These are phyloP conservation scores for Eristalis tenax DNA, from an alignment of 2,888 invertebrate species.

Conservation along the genomic window DNA sequence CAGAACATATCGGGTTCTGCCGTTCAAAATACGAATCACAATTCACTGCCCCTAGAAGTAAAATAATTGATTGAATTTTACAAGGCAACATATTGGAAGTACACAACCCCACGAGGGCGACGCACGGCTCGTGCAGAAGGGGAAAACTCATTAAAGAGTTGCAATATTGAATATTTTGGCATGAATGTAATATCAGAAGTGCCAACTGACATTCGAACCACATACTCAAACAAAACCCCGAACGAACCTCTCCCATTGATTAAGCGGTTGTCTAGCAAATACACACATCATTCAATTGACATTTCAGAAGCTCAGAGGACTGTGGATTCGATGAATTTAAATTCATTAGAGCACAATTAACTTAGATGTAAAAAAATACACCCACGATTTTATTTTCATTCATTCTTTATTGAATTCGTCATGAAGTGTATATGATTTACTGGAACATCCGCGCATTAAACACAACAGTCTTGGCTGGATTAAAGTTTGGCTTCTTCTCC, in stretches of 20 bases:
- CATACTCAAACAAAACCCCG: background rate
- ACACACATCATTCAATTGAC: background rate
- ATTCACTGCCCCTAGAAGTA: background rate
- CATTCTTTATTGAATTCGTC: too few species aligned
- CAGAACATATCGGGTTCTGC: background rate
- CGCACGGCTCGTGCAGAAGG: background rate
- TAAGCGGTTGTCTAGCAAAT: background rate
- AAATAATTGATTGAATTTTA: background rate
- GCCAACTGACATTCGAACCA: background rate
- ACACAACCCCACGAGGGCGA: background rate
- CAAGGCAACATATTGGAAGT: background rate
- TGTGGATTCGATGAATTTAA: background rate
- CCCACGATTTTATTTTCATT: too few species aligned
- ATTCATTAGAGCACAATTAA: slow-evolving; percentile 3
- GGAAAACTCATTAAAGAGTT: background rate
- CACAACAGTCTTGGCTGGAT: too few species aligned
- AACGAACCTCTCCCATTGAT: background rate
- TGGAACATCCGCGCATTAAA: too few species aligned
- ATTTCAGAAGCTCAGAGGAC: background rate
- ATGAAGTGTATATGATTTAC: too few species aligned
- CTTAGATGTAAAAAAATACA: background rate
- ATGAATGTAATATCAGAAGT: background rate
- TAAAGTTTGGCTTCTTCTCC: too few species aligned
- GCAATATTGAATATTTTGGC: background rate
- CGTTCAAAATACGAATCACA: background rate